Evolutionary conservation across 2,113 vertebrate genomes (phyloP).

Genomic region (Crotalus helleri): DNA sequence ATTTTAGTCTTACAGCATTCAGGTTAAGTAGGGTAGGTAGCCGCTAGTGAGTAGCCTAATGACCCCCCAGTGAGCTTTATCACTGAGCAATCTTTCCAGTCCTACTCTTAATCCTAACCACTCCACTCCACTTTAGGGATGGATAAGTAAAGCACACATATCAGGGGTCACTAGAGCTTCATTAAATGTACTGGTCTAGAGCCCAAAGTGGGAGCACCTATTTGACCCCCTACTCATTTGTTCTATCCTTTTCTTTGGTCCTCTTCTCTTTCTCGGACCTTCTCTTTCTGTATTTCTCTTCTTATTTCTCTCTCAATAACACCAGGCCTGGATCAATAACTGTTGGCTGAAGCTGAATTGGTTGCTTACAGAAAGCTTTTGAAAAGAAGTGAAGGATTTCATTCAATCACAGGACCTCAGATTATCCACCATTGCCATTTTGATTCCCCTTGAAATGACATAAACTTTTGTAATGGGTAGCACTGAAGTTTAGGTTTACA

Average conservation of each 20-base stretch:
- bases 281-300: not conserved
- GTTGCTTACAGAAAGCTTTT: not conserved
- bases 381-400: not conserved
- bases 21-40: not conserved
- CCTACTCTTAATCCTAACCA: not conserved
- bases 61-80: not conserved
- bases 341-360: not conserved
- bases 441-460: not conserved
- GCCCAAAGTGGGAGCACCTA: not conserved
- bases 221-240: not conserved
- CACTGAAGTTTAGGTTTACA: not conserved
- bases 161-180: not conserved
- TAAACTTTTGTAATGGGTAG: not conserved
- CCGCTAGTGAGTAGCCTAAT: not conserved
- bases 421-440: not conserved
- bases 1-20: not conserved
- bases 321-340: not conserved
- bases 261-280: not conserved
- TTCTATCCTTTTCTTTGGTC: not conserved
- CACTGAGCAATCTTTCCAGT: not conserved
- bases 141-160: not conserved
- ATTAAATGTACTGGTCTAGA: not conserved
- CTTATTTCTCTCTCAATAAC: not conserved
- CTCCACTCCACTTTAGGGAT: not conserved
- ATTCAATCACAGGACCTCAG: not conserved